Percentiles rank a stretch among this genome's conserved stretches.
Evolutionary conservation across 2,113 vertebrate species (phyloP).

Genomic region (Aspidoscelis tigris): DNA sequence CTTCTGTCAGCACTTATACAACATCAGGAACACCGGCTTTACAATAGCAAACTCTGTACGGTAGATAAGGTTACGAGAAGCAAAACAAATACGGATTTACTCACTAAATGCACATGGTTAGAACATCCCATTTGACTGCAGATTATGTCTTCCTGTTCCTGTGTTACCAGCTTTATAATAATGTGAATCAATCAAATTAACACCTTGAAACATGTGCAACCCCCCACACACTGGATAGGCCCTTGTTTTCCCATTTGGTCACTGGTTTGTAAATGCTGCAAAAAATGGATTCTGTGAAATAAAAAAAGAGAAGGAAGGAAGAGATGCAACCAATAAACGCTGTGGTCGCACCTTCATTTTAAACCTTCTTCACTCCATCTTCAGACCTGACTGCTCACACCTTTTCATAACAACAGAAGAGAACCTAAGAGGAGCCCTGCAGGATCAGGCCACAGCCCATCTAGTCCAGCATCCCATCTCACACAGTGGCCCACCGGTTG

Average conservation of each 20-base stretch:
- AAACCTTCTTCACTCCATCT: no score
- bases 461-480: no score
- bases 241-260: background rate
- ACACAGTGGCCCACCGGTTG: no score
- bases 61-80: constrained; percentile 70
- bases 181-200: background rate
- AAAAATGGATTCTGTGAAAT: background rate
- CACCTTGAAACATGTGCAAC: background rate
- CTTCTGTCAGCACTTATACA: constrained; percentile 39
- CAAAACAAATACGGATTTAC: constrained; percentile 69
- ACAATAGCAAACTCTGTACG: constrained; percentile 68
- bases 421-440: no score
- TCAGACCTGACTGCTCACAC: no score
- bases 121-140: constrained; percentile 49
- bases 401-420: no score
- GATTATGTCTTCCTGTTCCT: background rate
- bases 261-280: background rate
- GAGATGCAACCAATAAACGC: background rate
- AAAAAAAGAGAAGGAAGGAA: background rate
- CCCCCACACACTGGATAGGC: background rate
- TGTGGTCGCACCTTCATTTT: no score
- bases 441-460: no score
- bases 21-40: constrained; percentile 64
- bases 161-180: background rate
- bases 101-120: constrained; percentile 69